Conservation (phyloP, 2,888 invertebrate genomes). For the Theodoxus fluviatilis region DNA sequence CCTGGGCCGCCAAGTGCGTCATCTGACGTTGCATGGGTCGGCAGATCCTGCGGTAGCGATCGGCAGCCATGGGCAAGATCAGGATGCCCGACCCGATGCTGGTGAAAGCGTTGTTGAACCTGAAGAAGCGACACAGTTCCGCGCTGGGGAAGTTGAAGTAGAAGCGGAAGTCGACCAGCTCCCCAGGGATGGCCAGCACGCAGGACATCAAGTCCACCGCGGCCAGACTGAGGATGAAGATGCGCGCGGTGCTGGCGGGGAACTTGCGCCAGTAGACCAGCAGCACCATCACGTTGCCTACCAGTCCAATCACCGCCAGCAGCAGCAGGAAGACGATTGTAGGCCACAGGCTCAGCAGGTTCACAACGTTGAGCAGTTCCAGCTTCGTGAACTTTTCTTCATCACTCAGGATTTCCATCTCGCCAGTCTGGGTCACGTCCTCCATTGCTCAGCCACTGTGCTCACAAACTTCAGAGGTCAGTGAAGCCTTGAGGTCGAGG, state of each 20-base stretch:
- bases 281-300: conserved; percentile 23
- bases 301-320: conserved; percentile 22
- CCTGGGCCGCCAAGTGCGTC: too few relatives aligned
- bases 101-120: conserved; percentile 22
- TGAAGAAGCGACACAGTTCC: conserved; percentile 18
- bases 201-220: conserved; percentile 25
- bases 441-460: too few relatives aligned
- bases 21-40: conserved; percentile 22
- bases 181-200: conserved; percentile 21
- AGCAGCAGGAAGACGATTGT: conserved; percentile 22
- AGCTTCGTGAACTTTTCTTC: too few relatives aligned
- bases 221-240: conserved; percentile 26
- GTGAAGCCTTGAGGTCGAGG: too few relatives aligned
- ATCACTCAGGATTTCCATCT: background rate
- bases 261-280: conserved; percentile 26
- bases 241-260: conserved; percentile 21
- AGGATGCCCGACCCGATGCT: conserved; percentile 22
- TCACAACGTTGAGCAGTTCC: too few relatives aligned
- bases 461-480: too few relatives aligned
- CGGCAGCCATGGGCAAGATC: conserved; percentile 21
- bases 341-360: conserved; percentile 9
- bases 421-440: background rate
- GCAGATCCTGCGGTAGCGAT: conserved; percentile 28
- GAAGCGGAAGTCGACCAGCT: conserved; percentile 25
- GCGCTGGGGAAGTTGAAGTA: conserved; percentile 22